Evolutionary conservation across 1,140 invertebrate genomes (phyloP).

Genomic region (Caerostris extrusa): DNA sequence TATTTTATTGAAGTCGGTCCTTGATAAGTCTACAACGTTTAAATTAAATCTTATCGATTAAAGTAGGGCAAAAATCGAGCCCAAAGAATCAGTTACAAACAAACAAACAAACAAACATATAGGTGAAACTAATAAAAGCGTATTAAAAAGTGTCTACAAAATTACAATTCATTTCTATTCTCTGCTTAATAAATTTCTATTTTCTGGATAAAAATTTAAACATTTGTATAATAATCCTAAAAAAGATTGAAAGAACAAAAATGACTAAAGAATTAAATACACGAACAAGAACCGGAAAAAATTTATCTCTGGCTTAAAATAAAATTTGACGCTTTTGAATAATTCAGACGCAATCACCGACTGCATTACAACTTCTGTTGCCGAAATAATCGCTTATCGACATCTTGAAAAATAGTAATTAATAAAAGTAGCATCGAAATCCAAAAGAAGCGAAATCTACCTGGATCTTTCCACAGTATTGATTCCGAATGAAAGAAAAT

Average conservation of each 20-base stretch:
- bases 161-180: no score
- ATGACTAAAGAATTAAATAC: neutral
- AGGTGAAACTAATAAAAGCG: no score
- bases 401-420: neutral
- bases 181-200: no score
- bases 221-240: neutral
- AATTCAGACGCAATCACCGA: neutral
- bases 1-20: no score
- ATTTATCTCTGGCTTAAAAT: neutral
- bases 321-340: neutral
- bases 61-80: no score
- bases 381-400: neutral
- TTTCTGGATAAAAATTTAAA: no score
- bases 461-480: neutral
- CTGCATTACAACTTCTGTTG: neutral
- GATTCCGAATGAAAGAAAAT: neutral
- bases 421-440: neutral
- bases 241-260: neutral
- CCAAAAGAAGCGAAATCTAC: neutral
- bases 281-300: neutral
- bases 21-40: no score
- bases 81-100: no score
- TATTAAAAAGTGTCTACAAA: no score
- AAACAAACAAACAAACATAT: no score
- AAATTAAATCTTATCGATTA: no score